Percentiles rank a stretch among this genome's conserved stretches.
Evolutionary conservation across 2,113 vertebrate genomes (phyloP).

Genomic region (Malurus cyaneus): DNA sequence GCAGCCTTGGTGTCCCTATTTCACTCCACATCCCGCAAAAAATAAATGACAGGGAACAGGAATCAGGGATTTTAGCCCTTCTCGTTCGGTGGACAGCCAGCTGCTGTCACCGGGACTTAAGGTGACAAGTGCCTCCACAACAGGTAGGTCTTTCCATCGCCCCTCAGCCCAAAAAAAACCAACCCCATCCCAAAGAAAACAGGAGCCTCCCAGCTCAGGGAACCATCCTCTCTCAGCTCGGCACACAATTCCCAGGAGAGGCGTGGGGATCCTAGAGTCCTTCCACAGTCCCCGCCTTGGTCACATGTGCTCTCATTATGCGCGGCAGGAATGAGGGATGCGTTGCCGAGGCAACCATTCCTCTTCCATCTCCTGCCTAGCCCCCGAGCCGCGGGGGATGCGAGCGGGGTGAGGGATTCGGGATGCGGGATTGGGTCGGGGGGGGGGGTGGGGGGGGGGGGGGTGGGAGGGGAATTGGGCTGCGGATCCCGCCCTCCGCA

Average conservation of each 20-base stretch:
- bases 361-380: background rate
- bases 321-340: background rate
- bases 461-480: no score
- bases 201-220: background rate
- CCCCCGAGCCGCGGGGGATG: background rate
- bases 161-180: background rate
- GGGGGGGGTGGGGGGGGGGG: no score
- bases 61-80: background rate
- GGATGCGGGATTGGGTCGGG: background rate
- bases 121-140: background rate
- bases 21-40: fast-evolving
- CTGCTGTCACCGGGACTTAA: background rate
- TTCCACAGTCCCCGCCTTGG: fast-evolving
- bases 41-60: background rate
- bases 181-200: background rate
- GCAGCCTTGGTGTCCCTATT: fast-evolving
- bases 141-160: background rate
- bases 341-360: constrained; percentile 31
- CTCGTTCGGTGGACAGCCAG: background rate
- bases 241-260: background rate
- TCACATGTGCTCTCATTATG: background rate
- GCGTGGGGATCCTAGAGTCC: background rate
- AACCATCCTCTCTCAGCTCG: background rate
- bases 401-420: background rate
- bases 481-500: background rate